Evolutionary conservation across 2,888 invertebrate genomes (phyloP), one percentile per base, ranked within the genome.

Genomic region (Microplitis manilae): DNA sequence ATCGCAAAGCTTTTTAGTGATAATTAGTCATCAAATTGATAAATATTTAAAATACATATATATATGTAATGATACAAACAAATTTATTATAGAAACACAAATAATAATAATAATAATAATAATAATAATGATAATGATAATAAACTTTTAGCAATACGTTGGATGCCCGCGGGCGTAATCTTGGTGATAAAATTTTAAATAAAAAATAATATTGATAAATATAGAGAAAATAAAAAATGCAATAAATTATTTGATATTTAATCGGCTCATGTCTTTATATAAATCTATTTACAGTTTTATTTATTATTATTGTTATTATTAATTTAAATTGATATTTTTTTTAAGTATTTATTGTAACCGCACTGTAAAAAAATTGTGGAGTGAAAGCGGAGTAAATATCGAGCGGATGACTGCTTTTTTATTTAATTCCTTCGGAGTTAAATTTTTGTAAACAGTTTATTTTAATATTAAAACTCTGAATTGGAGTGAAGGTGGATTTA

Each of bases 121-220:
- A 77, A 78, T 78, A 64, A 67, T 71, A 80, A 64, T 82, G 78
- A 75, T 81, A 82, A 82, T 50, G 76, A 77, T 70, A 71, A 50
- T 75, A 30, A 72, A 73, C 30, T 50, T 61, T 73, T 65, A 73
- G 73, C 73, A 73, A 73, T 73, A 73, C 73, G 17, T 64, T 73
- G 39, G 73, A 65, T 9, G 73, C 65, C 65, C 13, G 40, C 1
- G 15, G 40, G 68, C 40, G 39, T n/a, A 62, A 62, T 62, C 15
- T 62, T 62, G 15, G 62, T 62, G 62, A 62, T 62, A 62, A 62
- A 7, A 17, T 62, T 15, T 62, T 17, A 20, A 15, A 62, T 17
- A 20, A 20, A 62, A 62, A 62, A 17, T 6, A 62, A 17, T 62
- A 2, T 17, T 30, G 20, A 62, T 20, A 15, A 62, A 62, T 17